These are phyloP conservation scores for Drosophila conformis DNA, from an alignment of 2,888 invertebrate genomes.

Conservation along the genomic window DNA sequence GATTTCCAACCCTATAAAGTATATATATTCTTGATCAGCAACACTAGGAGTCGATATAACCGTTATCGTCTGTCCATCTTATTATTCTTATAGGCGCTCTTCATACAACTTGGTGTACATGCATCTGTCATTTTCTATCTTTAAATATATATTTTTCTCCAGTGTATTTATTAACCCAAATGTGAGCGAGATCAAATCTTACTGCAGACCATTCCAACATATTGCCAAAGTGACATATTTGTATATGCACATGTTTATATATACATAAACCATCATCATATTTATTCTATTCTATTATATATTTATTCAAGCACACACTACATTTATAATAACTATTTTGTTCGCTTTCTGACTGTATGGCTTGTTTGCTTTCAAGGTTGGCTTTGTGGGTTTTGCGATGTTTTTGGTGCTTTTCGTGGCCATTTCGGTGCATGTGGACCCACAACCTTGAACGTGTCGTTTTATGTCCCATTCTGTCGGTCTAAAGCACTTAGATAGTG, in stretches of 20 bases:
- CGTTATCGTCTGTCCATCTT: no score
- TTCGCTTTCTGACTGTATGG: constrained; percentile 7
- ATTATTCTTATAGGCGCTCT: not conserved
- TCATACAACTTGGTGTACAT: not conserved
- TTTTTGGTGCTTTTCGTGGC: constrained; percentile 10
- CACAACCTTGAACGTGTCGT: constrained; percentile 46
- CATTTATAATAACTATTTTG: constrained; percentile 1
- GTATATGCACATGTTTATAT: not conserved
- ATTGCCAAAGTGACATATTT: constrained; percentile 1
- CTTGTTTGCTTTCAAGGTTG: constrained; percentile 41
- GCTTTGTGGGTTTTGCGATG: not conserved
- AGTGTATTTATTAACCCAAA: constrained; percentile 36
- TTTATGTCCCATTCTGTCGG: constrained; percentile 7
- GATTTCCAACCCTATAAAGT: no score
- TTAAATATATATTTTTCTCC: not conserved
- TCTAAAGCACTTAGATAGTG: constrained; percentile 2
- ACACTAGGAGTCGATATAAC: no score
- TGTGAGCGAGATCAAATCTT: constrained; percentile 17
- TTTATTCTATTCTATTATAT: not conserved
- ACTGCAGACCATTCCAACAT: not conserved
- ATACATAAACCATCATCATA: not conserved
- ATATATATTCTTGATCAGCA: no score
- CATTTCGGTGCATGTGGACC: constrained; percentile 2
- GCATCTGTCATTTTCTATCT: not conserved
- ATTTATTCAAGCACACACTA: not conserved